These are phyloP conservation scores for Corythornis madagascariensis DNA, from an alignment of 2,113 vertebrate species.

Conservation along the genomic window DNA sequence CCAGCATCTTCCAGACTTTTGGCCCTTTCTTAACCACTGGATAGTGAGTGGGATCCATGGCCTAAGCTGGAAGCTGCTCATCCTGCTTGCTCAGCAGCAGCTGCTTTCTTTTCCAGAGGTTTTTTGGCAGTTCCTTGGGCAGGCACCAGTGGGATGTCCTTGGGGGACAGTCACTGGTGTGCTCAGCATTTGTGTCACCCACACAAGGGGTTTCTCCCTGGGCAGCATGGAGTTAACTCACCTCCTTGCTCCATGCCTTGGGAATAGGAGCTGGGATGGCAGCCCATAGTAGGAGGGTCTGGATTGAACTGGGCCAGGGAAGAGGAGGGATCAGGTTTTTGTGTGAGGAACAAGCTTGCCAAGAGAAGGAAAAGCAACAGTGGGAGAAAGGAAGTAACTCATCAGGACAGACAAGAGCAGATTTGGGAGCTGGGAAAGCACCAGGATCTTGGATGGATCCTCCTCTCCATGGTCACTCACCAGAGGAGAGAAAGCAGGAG, in stretches of 20 bases:
- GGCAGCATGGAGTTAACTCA: constrained; percentile 25
- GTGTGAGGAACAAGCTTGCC: constrained; percentile 15
- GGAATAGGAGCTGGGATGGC: constrained; percentile 41
- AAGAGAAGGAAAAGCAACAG: constrained; percentile 23
- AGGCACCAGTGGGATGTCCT: neutral
- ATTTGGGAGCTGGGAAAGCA: neutral
- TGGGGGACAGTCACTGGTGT: neutral
- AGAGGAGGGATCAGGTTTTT: constrained; percentile 39
- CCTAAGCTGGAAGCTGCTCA: neutral
- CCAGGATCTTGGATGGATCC: neutral
- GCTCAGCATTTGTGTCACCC: neutral
- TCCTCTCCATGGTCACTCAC: neutral
- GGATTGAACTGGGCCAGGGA: neutral
- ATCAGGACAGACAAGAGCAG: neutral
- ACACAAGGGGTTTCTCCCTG: neutral
- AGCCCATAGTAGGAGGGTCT: constrained; percentile 26
- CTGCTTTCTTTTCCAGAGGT: constrained; percentile 12
- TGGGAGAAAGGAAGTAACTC: constrained; percentile 41
- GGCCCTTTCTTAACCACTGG: neutral
- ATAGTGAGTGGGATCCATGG: neutral
- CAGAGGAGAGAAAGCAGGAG: neutral
- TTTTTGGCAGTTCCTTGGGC: neutral
- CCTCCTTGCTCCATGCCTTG: neutral
- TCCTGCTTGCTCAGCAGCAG: constrained; percentile 29
- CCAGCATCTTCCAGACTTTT: neutral